phyloP scores from a whole-genome alignment of 2,113 vertebrate species.

The Raja brachyura region DNA sequence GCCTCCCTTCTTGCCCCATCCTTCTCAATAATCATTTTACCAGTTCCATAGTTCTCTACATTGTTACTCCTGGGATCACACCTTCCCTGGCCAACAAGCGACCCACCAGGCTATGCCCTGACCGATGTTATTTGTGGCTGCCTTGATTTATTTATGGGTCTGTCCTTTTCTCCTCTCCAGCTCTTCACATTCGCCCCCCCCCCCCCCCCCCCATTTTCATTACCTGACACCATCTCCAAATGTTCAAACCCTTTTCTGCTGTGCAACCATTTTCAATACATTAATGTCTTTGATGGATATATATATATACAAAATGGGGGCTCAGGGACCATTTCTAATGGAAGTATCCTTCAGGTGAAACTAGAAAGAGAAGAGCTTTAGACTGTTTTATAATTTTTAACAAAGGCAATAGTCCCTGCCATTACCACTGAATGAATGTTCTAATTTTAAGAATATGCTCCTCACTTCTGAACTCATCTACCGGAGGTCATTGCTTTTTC shows the following conservation, averaged over 20 bases:
- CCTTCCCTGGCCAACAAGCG: too few species aligned
- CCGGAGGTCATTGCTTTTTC: not conserved
- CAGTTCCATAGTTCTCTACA: too few species aligned
- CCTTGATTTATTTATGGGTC: too few species aligned
- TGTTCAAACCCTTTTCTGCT: not conserved
- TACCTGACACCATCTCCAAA: not conserved
- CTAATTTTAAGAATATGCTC: not conserved
- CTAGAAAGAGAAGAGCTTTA: not conserved
- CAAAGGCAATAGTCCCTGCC: not conserved
- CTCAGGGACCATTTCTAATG: not conserved
- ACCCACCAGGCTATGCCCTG: too few species aligned
- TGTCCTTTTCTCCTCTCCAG: too few species aligned
- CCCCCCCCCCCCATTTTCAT: not conserved
- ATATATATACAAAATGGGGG: not conserved
- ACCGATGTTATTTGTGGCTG: too few species aligned
- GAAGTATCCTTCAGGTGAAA: too few species aligned
- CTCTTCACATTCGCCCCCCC: too few species aligned
- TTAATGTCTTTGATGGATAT: not conserved
- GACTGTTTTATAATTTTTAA: not conserved
- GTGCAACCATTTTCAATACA: not conserved
- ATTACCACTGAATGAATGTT: not conserved
- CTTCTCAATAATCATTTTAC: too few species aligned
- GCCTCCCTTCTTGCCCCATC: too few species aligned
- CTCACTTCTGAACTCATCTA: not conserved
- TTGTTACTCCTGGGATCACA: too few species aligned